phyloP scores from a whole-genome alignment of 2,888 invertebrate genomes.

The Conomelus anceps region DNA sequence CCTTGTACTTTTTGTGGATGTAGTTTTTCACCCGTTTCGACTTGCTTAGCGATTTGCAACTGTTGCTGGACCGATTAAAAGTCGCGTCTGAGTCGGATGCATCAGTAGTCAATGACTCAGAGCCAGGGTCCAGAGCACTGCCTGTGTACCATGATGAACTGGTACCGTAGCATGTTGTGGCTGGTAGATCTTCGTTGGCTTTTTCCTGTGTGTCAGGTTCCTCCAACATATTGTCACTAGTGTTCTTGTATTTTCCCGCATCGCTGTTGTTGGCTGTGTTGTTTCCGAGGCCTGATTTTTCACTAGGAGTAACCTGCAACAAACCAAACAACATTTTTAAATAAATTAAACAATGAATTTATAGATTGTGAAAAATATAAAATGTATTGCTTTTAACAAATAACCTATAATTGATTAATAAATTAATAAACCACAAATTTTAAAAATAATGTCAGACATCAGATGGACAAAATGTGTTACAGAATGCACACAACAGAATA shows the following conservation, averaged over 20 bases:
- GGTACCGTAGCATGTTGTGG: not conserved
- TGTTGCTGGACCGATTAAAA: not conserved
- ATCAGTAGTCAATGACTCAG: not conserved
- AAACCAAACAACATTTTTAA: not conserved
- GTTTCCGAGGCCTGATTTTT: not conserved
- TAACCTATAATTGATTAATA: no score
- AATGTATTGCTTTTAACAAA: no score
- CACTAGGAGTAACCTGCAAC: not conserved
- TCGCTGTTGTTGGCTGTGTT: not conserved
- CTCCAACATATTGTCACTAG: not conserved
- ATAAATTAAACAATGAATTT: not conserved
- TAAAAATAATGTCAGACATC: no score
- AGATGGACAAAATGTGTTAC: no score
- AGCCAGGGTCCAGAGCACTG: not conserved
- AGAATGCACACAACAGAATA: no score
- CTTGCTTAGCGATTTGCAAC: slow-evolving; percentile 27
- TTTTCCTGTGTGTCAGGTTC: not conserved
- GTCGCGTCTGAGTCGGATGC: not conserved
- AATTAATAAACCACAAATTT: no score
- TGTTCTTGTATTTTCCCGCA: not conserved
- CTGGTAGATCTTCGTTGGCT: not conserved
- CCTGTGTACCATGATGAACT: not conserved
- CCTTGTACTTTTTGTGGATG: slow-evolving; percentile 30
- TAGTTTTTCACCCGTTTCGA: slow-evolving; percentile 31
- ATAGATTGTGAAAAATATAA: not conserved